A percentile compares a stretch with the other conserved stretches of the same genome.
Evolutionary conservation across 92 coral and sea anemone species (phyloP).

Genomic region (Micromussa lordhowensis): DNA sequence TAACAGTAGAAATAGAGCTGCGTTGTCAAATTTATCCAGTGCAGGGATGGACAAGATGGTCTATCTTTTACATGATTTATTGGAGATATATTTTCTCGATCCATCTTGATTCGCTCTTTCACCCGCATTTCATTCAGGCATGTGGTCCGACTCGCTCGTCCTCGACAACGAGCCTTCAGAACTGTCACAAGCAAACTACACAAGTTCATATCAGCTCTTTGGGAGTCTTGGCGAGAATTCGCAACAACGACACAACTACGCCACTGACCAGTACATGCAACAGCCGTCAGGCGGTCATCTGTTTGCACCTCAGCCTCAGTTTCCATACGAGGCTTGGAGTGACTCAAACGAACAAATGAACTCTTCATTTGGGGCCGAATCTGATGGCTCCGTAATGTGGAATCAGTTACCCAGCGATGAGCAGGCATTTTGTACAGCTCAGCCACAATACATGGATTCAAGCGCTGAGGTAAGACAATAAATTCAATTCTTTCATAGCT

Average conservation of each 20-base stretch:
- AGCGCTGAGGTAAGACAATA: background rate
- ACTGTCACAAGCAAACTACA: slow-evolving; percentile 23
- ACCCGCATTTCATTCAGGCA: background rate
- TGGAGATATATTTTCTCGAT: background rate
- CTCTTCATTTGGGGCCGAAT: background rate
- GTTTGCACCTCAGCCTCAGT: slow-evolving; percentile 11
- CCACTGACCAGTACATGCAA: background rate
- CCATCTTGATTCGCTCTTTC: background rate
- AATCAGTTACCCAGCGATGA: background rate
- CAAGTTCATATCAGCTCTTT: slow-evolving; percentile 19
- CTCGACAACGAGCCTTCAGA: slow-evolving; percentile 7
- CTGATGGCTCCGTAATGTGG: background rate
- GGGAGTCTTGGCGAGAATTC: slow-evolving; percentile 4
- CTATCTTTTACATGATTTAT: too few species aligned
- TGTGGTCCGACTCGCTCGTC: slow-evolving; percentile 35
- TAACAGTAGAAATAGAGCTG: too few species aligned
- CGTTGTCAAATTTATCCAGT: too few species aligned
- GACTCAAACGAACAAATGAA: background rate
- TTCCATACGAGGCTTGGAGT: slow-evolving; percentile 24
- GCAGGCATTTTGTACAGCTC: background rate
- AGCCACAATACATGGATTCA: background rate
- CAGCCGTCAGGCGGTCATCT: background rate
- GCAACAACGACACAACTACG: slow-evolving; percentile 1
- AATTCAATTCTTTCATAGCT: too few species aligned
- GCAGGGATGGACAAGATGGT: too few species aligned